phyloP scores from a whole-genome alignment of 2,888 invertebrate species.

The Pediacus dermestoides region DNA sequence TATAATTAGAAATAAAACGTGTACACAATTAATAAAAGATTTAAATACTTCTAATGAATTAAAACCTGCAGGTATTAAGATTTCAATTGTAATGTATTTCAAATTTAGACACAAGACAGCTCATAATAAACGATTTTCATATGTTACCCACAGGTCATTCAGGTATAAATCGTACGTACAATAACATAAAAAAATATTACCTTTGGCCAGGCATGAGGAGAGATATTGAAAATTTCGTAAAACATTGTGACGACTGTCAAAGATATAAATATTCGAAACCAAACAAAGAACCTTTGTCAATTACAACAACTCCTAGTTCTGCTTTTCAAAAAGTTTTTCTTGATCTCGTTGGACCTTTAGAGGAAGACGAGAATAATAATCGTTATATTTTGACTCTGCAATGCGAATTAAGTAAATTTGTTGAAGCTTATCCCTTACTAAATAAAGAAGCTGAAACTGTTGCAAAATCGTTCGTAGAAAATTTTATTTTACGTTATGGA shows the following conservation, averaged over 20 bases:
- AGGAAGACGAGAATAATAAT: conserved; percentile 11
- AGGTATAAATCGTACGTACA: conserved; percentile 24
- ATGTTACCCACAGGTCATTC: conserved; percentile 27
- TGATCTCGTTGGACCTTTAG: conserved; percentile 19
- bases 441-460: conserved; percentile 16
- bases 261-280: conserved; percentile 11
- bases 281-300: conserved; percentile 13
- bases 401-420: conserved; percentile 22
- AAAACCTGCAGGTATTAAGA: conserved; percentile 5
- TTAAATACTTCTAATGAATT: no score
- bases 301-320: conserved; percentile 19
- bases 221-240: conserved; percentile 23
- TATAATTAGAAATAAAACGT: no score
- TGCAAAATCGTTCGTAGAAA: conserved; percentile 20
- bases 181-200: conserved; percentile 20
- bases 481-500: conserved; percentile 24
- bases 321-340: conserved; percentile 24
- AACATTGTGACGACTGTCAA: conserved; percentile 22
- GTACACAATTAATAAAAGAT: no score
- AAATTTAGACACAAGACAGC: conserved; percentile 13
- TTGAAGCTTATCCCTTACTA: conserved; percentile 17
- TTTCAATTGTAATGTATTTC: conserved; percentile 18
- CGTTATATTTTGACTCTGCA: conserved; percentile 18
- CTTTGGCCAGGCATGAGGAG: conserved; percentile 20
- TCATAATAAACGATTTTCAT: conserved; percentile 29